Conservation (phyloP, 2,888 invertebrate species). For the Leucoptera coffeella region DNA sequence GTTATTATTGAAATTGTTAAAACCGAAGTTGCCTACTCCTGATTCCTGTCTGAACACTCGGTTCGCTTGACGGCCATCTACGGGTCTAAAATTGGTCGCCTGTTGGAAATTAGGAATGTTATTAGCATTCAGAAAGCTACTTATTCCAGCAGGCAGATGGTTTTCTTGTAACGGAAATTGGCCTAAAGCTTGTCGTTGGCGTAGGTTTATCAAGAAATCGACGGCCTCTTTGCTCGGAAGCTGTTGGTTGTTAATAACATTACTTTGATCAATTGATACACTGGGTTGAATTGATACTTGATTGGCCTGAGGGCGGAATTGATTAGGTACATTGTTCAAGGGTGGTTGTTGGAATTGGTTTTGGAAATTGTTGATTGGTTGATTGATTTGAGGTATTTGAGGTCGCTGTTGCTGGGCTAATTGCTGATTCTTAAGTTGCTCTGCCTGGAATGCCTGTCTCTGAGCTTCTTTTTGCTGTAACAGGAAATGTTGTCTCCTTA, state of each 20-base stretch:
- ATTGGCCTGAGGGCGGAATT: slow-evolving; percentile 15
- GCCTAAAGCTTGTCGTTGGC: slow-evolving; percentile 31
- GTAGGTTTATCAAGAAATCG: slow-evolving; percentile 42
- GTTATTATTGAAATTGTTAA: slow-evolving; percentile 28
- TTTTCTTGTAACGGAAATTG: slow-evolving; percentile 43
- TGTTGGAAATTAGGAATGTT: slow-evolving; percentile 21
- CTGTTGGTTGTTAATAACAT: slow-evolving; percentile 45
- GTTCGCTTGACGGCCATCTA: slow-evolving; percentile 25
- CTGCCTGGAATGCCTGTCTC: slow-evolving; percentile 21
- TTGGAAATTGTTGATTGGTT: neutral
- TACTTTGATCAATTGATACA: slow-evolving; percentile 20
- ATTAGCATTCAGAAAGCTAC: slow-evolving; percentile 28
- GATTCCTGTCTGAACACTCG: slow-evolving; percentile 52
- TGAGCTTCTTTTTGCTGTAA: slow-evolving; percentile 32
- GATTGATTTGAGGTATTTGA: neutral
- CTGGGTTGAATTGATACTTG: slow-evolving; percentile 49
- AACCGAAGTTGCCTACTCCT: slow-evolving; percentile 59
- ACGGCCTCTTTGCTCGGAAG: slow-evolving; percentile 52
- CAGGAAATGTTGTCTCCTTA: slow-evolving; percentile 58
- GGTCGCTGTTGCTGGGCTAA: neutral
- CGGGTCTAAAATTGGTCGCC: slow-evolving; percentile 21
- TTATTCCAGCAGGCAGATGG: slow-evolving; percentile 38
- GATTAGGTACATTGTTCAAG: slow-evolving; percentile 16
- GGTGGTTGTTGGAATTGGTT: neutral
- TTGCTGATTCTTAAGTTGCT: slow-evolving; percentile 19